These are phyloP conservation scores for Stictocephala bisonia DNA, from an alignment of 2,888 invertebrate species.

Conservation along the genomic window DNA sequence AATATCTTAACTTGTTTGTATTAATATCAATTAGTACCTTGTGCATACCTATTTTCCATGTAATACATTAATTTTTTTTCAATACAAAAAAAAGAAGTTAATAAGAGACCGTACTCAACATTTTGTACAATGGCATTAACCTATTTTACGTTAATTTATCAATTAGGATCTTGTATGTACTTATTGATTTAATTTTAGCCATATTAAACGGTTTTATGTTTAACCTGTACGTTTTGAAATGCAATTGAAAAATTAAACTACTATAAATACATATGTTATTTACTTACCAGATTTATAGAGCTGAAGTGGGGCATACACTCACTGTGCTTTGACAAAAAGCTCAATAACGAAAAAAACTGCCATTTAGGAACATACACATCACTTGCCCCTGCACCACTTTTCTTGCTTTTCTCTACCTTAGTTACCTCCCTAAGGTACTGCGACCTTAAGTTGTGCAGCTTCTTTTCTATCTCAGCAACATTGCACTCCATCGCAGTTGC, in stretches of 20 bases:
- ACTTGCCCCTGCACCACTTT: slow-evolving; percentile 39
- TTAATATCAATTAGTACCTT: no score
- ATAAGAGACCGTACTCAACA: no score
- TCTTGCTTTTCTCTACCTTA: slow-evolving; percentile 62
- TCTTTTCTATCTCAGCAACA: slow-evolving; percentile 14
- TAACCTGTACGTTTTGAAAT: no score
- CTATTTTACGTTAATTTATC: no score
- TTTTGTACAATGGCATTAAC: no score
- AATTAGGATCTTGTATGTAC: no score
- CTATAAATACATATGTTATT: neutral
- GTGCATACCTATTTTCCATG: no score
- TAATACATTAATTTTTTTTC: no score
- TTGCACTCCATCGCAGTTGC: neutral
- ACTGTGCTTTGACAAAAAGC: neutral
- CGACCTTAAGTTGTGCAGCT: slow-evolving; percentile 6
- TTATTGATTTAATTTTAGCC: no score
- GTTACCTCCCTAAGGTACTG: slow-evolving; percentile 25
- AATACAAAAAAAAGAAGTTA: neutral
- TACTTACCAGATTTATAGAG: slow-evolving; percentile 18
- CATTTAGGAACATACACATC: slow-evolving; percentile 48
- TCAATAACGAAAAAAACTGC: neutral
- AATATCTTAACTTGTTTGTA: no score
- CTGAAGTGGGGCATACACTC: neutral
- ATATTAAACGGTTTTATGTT: no score
- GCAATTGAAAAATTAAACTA: no score